Evolutionary conservation across 2,113 vertebrate species (phyloP), one percentile per base, ranked within the genome.

Genomic region (Gasterosteus aculeatus): DNA sequence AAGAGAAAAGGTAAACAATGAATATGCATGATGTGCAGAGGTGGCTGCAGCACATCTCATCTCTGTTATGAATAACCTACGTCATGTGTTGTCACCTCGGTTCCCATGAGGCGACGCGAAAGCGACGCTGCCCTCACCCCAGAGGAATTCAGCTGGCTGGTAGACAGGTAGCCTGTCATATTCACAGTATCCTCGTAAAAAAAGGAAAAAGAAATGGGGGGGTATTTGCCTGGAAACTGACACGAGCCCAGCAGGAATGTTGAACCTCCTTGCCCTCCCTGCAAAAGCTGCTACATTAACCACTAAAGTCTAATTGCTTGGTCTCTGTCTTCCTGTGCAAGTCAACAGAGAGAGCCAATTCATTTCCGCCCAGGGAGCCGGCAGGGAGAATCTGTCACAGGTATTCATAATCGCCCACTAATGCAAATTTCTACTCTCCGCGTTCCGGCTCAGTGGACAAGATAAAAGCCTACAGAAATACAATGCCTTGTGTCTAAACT

Each of bases 331-430:
- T 93, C 90, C 90, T 82, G 86, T 77, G 90, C 85, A 59, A 93
- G 87, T 92, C 93, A 91, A 93, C 89, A 92, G 85, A 90, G 89
- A 90, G 87, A 92, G 90, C 89, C 92, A 92, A 93, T 94, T 94
- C 92, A 89, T 93, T 94, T 94, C 90, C 85, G 88, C 90, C 91
- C 91, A 87, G 92, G 92, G 91, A 92, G 93, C 87, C 81, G 78
- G 86, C 80, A 91, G 80, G 89, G 85, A 90, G 91, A 85, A 94
- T 94, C 93, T 94, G 94, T 94, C 93, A 93, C 91, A 94, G 93
- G 92, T 92, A 92, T 94, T 95, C 93, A 93, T 94, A 94, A 94
- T 94, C 91, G 92, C 88, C 88, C 93, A 89, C 91, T 93, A 94
- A 94, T 94, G 93, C 93, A 92, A 93, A 94, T 94, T 93, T 92